Evolutionary conservation across 1,140 invertebrate genomes (phyloP), one percentile per base, ranked within the genome.

Genomic region (Drosophila novamexicana): DNA sequence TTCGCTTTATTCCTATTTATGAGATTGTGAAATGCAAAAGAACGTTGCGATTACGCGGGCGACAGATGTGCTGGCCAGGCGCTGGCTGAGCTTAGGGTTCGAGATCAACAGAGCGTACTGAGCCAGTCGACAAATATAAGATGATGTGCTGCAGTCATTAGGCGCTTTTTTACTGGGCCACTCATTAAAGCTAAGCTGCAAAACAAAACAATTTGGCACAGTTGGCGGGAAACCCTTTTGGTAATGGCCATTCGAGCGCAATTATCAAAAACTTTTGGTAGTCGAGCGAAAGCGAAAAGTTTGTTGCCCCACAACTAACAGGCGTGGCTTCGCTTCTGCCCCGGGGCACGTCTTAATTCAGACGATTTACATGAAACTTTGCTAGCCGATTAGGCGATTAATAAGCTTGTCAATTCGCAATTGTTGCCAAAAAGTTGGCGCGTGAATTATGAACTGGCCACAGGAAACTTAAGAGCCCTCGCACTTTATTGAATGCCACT

Each of bases 341-440:
- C 67, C 76, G 52, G 71, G 82, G 68, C 73, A 73, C 66, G 81
- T 77, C 69, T 80, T 88, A 89, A 89, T 88, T 79, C 72, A 67
- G 76, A 37, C 62, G 84, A 84, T 79, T 89, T 89, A 89, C 77
- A 78, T 79, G 69, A 84, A 77, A 88, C 76, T 89, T 83, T 78
- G 69, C 85, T 89, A 88, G 84, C 81, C 84, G 84, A 89, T 89
- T 89, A 89, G 69, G 81, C 84, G 84, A 89, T 89, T 89, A 89
- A 89, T 89, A 84, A 89, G 84, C 85, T 89, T 89, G 84, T 89
- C 84, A 84, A 89, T 89, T 89, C 80, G 75, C 80, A 84, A 89
- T 89, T 89, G 84, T 89, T 81, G 68, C 74, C 84, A 74, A 66
- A 29, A 77, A 73, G 77, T 90, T 89, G 77, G 59, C 67, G 71